phyloP scores from a whole-genome alignment of 2,888 invertebrate genomes.

The Drosophila conformis region DNA sequence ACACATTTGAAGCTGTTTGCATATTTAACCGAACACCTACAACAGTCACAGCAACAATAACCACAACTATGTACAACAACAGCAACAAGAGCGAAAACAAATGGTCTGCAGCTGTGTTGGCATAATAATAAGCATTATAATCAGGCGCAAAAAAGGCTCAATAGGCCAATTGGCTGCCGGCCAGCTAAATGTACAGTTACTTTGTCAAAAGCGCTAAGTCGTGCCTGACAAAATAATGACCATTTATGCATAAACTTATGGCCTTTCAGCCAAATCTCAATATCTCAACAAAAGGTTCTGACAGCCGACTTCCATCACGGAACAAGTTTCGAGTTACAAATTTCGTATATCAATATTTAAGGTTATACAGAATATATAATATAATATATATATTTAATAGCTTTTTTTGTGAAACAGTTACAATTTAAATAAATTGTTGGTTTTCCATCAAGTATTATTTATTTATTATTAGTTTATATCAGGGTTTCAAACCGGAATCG shows the following conservation, averaged over 20 bases:
- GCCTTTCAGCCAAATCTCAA: slow-evolving; percentile 47
- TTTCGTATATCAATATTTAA: neutral
- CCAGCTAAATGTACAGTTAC: slow-evolving; percentile 66
- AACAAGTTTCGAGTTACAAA: neutral
- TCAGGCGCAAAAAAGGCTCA: slow-evolving; percentile 75
- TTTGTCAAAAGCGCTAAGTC: slow-evolving; percentile 72
- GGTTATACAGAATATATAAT: neutral
- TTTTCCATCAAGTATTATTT: neutral
- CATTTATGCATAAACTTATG: slow-evolving; percentile 61
- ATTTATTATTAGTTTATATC: neutral
- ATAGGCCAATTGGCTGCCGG: slow-evolving; percentile 72
- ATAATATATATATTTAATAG: too few relatives aligned
- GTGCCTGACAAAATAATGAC: slow-evolving; percentile 71
- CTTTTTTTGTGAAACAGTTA: neutral
- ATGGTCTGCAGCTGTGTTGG: slow-evolving; percentile 70
- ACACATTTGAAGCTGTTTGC: slow-evolving; percentile 78
- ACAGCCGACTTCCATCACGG: slow-evolving; percentile 2
- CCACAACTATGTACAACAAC: slow-evolving; percentile 21
- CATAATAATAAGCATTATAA: slow-evolving; percentile 77
- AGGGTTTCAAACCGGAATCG: neutral
- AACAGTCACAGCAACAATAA: slow-evolving; percentile 49
- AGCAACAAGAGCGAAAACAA: slow-evolving; percentile 44
- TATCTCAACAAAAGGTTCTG: slow-evolving; percentile 15
- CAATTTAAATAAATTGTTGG: neutral
- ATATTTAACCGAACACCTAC: slow-evolving; percentile 80